Percentiles rank a stretch among this genome's conserved stretches.
These are phyloP conservation scores for Uloborus diversus DNA, from an alignment of 1,140 invertebrate genomes.

Conservation along the genomic window DNA sequence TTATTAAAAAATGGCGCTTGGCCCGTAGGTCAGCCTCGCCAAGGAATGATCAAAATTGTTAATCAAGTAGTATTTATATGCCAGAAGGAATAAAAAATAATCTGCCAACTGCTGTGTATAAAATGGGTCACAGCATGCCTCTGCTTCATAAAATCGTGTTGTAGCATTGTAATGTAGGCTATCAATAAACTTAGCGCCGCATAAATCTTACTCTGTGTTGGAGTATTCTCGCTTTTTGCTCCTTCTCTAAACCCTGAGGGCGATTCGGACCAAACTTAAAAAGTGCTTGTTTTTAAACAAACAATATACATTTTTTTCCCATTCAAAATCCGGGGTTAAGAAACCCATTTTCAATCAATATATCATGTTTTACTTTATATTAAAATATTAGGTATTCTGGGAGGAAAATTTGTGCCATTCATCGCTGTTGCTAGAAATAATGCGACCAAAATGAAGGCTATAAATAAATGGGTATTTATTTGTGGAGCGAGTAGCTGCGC, in stretches of 20 bases:
- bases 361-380: slow-evolving; percentile 17
- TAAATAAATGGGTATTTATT: slow-evolving; percentile 49
- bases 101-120: neutral
- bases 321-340: slow-evolving; percentile 42
- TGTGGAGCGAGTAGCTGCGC: neutral
- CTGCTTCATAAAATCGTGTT: neutral
- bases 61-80: neutral
- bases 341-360: slow-evolving; percentile 31
- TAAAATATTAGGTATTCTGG: neutral
- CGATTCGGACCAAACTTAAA: slow-evolving; percentile 8
- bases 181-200: slow-evolving; percentile 17
- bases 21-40: no score
- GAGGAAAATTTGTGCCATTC: slow-evolving; percentile 16
- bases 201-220: slow-evolving; percentile 28
- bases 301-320: slow-evolving; percentile 27
- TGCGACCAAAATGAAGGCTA: slow-evolving; percentile 36
- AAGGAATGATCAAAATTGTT: no score
- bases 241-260: slow-evolving; percentile 27
- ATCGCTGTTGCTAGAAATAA: slow-evolving; percentile 11
- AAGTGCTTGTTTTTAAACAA: slow-evolving; percentile 37
- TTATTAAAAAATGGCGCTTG: no score
- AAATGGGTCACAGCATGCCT: slow-evolving; percentile 16
- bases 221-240: slow-evolving; percentile 30
- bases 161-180: slow-evolving; percentile 17
- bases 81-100: slow-evolving; percentile 31